A percentile compares a stretch with the other conserved stretches of the same genome.
Evolutionary conservation across 2,888 invertebrate species (phyloP).

Genomic region (Acleris cristana): DNA sequence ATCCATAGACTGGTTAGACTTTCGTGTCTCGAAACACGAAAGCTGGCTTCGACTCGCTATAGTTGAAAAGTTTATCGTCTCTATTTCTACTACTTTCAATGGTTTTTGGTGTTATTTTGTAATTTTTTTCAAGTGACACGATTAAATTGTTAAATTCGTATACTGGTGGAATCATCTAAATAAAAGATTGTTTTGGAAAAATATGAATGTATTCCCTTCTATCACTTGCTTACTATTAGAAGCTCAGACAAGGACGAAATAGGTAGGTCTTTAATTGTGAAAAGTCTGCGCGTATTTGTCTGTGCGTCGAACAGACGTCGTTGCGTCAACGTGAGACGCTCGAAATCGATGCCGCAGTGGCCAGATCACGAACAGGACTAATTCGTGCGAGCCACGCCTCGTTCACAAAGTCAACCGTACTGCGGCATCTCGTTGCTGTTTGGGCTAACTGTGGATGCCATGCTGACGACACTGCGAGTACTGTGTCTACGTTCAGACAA

Average conservation of each 20-base stretch:
- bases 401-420: neutral
- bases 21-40: neutral
- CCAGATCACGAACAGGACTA: slow-evolving; percentile 7
- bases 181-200: too few relatives aligned
- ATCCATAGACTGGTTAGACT: neutral
- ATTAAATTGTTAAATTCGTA: neutral
- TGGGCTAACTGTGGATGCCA: neutral
- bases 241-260: neutral
- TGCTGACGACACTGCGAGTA: neutral
- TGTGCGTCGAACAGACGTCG: slow-evolving; percentile 8
- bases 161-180: too few relatives aligned
- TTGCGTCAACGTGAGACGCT: slow-evolving; percentile 19
- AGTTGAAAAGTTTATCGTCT: slow-evolving; percentile 7
- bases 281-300: slow-evolving; percentile 9
- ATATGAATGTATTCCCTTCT: neutral
- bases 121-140: neutral
- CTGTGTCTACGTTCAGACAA: neutral
- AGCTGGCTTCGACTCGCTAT: neutral
- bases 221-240: neutral
- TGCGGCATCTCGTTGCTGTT: neutral
- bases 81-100: neutral
- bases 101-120: neutral
- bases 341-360: slow-evolving; percentile 20
- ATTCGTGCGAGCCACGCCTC: slow-evolving; percentile 4
- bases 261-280: neutral